Percentiles rank a stretch among this genome's conserved stretches.
These are phyloP conservation scores for Psophia crepitans DNA, from an alignment of 2,113 vertebrate species.

Conservation along the genomic window DNA sequence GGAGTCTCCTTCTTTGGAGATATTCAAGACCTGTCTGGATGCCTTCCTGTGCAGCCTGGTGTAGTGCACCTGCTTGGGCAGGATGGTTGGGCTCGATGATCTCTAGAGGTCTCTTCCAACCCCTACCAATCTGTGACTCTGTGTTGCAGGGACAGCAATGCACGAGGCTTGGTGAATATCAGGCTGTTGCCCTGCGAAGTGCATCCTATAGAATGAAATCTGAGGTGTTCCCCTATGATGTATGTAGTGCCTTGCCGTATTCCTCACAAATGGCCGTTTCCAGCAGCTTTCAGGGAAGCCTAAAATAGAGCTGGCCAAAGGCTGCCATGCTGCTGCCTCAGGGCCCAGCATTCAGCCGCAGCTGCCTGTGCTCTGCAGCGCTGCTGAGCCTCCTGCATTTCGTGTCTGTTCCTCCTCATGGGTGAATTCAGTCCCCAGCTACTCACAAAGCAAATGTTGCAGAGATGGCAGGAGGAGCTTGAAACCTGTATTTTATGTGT, in stretches of 20 bases:
- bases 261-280: background rate
- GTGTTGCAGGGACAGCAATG: background rate
- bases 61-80: too few relatives aligned
- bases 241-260: background rate
- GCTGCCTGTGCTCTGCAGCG: background rate
- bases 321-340: background rate
- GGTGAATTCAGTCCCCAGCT: background rate
- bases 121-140: too few relatives aligned
- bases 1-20: too few relatives aligned
- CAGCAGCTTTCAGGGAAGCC: background rate
- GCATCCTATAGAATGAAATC: background rate
- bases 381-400: background rate
- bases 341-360: background rate
- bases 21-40: too few relatives aligned
- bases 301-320: background rate
- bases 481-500: fast-evolving
- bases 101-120: too few relatives aligned
- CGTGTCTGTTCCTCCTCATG: background rate
- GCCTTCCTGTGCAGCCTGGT: too few relatives aligned
- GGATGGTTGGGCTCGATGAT: too few relatives aligned
- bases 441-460: background rate
- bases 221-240: background rate
- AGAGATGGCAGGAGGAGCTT: background rate
- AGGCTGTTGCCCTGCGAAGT: background rate
- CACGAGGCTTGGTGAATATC: background rate